Base-by-base conservation (phyloP, 2,888 invertebrate species). In the Orthosia incerta region DNA sequence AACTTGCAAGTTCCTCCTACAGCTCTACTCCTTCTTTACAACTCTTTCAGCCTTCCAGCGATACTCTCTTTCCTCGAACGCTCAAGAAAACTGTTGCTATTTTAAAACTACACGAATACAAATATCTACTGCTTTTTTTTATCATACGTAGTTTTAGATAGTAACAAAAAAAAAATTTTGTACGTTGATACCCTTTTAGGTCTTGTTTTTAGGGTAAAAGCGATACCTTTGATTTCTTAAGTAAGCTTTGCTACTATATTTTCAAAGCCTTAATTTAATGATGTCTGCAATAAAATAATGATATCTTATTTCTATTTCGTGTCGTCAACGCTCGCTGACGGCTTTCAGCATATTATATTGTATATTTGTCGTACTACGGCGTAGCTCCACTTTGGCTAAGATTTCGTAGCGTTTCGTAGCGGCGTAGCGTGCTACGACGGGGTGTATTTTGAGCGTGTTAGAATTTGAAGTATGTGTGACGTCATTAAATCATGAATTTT, bases 361-460 rank as follows among this genome's bases (percentile, higher is more conserved):
- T n/a, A n/a, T n/a, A n/a, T n/a, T n/a, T n/a, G 23, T 15, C 31
- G 16, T 55, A 51, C 69, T 78, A 63, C 51, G 60, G 9, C 20
- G 26, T 76, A 51, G 51, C 23, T 20, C 2, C 7, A 9, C 31
- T 59, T 46, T 11, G 31, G 53, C 60, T 72, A 12, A 56, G 39
- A 23, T 64, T 46, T 56, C 48, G 76, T 75, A 80, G 78, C 75
- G 26, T 64, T 46, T 56, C 48, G 76, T 75, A 80, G 78, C 75
- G 45, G 12, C 56, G 81, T 64, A 64, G 76, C 64, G 13, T 64
- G 50, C 68, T 64, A 59, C 66, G 46, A 16, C 13, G 20, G 9
- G 7, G 1, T 51, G 12, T 74, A 45, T 31, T 53, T 62, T 39
- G 26, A 11, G 18, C 56, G 20, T 56, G n/a, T n/a, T n/a, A n/a